phyloP scores from a whole-genome alignment of 2,797 vertebrate species.

The Ispidina picta region DNA sequence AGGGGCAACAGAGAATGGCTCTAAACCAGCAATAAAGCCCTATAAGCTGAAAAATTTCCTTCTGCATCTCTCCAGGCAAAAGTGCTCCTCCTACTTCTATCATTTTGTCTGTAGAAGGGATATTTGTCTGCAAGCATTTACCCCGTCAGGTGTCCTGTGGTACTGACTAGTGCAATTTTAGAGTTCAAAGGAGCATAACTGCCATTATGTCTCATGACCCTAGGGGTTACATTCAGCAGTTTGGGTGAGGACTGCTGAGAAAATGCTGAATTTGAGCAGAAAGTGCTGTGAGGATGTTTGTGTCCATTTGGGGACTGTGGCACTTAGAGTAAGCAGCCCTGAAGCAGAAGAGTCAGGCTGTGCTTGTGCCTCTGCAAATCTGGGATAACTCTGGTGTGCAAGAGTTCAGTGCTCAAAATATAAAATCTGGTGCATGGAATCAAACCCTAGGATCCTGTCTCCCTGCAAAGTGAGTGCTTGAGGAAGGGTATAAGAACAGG shows the following conservation, averaged over 20 bases:
- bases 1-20: background rate
- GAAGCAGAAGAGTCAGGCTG: background rate
- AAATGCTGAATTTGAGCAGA: background rate
- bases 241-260: constrained; percentile 1
- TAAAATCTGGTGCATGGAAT: background rate
- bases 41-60: background rate
- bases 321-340: background rate
- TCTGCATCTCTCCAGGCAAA: background rate
- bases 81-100: background rate
- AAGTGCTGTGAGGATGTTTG: background rate
- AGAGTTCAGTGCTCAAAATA: background rate
- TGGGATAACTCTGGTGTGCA: background rate
- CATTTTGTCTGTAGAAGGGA: background rate
- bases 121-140: background rate
- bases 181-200: background rate
- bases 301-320: background rate
- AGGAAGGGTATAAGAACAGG: background rate
- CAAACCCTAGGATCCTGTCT: background rate
- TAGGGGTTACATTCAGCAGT: background rate
- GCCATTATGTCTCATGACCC: background rate
- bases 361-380: background rate
- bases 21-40: background rate
- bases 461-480: background rate
- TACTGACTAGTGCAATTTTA: background rate
- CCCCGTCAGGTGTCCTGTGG: background rate